Evolutionary conservation across 1,140 invertebrate genomes (phyloP), one percentile per base, ranked within the genome.

Genomic region (Caenorhabditis remanei): DNA sequence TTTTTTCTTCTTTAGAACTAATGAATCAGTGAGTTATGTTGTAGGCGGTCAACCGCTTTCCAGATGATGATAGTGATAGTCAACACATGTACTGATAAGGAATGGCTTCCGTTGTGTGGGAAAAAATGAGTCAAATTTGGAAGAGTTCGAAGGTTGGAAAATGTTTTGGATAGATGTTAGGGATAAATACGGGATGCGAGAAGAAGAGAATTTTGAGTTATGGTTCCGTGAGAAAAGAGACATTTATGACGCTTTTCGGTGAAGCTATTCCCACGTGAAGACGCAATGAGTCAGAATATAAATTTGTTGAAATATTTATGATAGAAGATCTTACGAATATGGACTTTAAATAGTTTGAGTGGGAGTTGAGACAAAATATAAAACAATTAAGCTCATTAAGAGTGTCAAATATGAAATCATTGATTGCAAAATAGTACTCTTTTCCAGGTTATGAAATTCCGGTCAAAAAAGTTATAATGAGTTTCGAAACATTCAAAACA

Each of bases 11-110:
- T 65, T 48, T 16, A 8, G 4, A 8, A 13, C 14, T 79, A 79
- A 53, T 79, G 71, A 79, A 50, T 79, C 46, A 79, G 71, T 50
- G 71, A 79, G 71, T 79, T 79, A 79, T 79, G 71, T 13, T 79
- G 71, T 43, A n/a, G 71, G 71, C 71, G 71, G 71, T 79, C 21
- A 79, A 6, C 65, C 16, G 5, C 65, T 71, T 79, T 79, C 46
- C 43, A 79, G 71, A 79, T 79, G 71, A 79, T 79, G 71, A 79
- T 53, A 71, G 4, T 79, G 71, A 79, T 46, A 48, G 16, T 16
- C 11, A 19, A 50, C 46, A 50, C 43, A 79, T 24, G 7, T 4
- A 50, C 8, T 79, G 71, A 79, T 79, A 79, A 79, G 46, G 14
- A 41, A 53, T 53, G 11, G 71, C 71, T 79, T 14, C 71, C 46